These are phyloP conservation scores for Furcula furcula DNA, from an alignment of 2,888 invertebrate species.

Conservation along the genomic window DNA sequence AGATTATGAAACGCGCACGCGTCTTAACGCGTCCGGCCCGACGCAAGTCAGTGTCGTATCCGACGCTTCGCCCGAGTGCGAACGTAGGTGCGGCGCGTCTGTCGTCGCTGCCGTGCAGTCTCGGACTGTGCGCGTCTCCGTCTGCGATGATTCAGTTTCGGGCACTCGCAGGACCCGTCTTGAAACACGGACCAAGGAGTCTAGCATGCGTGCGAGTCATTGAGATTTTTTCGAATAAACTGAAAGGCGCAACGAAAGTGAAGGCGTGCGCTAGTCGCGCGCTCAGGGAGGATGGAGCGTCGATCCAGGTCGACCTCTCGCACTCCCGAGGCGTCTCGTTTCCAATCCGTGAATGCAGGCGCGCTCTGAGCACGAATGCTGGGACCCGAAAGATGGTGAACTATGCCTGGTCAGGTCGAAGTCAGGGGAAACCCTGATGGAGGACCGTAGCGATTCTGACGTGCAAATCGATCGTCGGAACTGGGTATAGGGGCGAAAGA, in stretches of 20 bases:
- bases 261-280: no score
- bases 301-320: slow-evolving; percentile 59
- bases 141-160: slow-evolving; percentile 62
- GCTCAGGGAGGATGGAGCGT: no score
- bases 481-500: slow-evolving; percentile 40
- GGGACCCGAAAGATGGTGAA: slow-evolving; percentile 89
- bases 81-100: slow-evolving; percentile 36
- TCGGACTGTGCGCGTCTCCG: slow-evolving; percentile 51
- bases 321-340: slow-evolving; percentile 82
- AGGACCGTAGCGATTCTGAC: slow-evolving; percentile 84
- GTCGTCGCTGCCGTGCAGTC: slow-evolving; percentile 53
- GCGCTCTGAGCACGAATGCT: slow-evolving; percentile 85
- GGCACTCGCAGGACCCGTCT: slow-evolving; percentile 85
- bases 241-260: no score
- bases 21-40: slow-evolving; percentile 45
- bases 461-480: slow-evolving; percentile 48
- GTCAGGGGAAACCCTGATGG: slow-evolving; percentile 89
- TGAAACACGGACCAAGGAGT: slow-evolving; percentile 70
- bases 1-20: slow-evolving; percentile 34
- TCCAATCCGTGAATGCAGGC: slow-evolving; percentile 62
- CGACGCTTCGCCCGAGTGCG: slow-evolving; percentile 46
- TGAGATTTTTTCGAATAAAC: slow-evolving; percentile 72
- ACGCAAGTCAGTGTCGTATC: slow-evolving; percentile 40
- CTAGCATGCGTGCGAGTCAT: slow-evolving; percentile 85
- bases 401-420: slow-evolving; percentile 91